Evolutionary conservation across 2,797 vertebrate genomes (phyloP).

Genomic region (Numenius phaeopus): DNA sequence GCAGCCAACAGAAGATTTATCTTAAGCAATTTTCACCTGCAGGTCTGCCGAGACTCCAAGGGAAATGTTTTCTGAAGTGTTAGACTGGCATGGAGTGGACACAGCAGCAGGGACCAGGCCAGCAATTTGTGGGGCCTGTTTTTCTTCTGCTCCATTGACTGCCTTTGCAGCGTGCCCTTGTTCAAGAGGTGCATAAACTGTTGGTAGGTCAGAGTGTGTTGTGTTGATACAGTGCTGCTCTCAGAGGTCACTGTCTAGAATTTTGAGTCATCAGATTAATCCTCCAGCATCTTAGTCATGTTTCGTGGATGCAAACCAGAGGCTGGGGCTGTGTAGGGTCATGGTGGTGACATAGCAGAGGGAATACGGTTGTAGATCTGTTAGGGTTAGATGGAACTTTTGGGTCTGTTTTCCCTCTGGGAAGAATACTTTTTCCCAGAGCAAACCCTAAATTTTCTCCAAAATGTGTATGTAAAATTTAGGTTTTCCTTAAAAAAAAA

Average conservation of each 20-base stretch:
- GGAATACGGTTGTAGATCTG: neutral
- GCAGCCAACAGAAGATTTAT: neutral
- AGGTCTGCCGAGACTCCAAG: neutral
- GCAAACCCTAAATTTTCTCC: neutral
- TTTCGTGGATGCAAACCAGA: neutral
- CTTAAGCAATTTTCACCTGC: neutral
- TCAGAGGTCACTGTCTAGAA: neutral
- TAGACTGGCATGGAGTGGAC: neutral
- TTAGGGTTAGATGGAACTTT: neutral
- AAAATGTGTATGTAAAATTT: neutral
- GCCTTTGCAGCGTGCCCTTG: neutral
- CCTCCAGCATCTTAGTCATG: neutral
- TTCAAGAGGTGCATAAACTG: neutral
- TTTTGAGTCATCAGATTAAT: neutral
- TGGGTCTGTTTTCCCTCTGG: neutral
- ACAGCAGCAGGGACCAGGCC: neutral
- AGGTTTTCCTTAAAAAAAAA: neutral
- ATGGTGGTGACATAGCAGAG: neutral
- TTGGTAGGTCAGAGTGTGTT: neutral
- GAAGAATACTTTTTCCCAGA: neutral
- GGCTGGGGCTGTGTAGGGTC: neutral
- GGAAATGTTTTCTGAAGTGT: neutral
- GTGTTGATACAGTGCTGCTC: neutral
- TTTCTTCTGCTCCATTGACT: neutral
- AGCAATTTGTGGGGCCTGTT: neutral